Percentiles rank a stretch among this genome's conserved stretches.
phyloP scores from a whole-genome alignment of 1,140 invertebrate species.

The Holcopasites calliopsidis region DNA sequence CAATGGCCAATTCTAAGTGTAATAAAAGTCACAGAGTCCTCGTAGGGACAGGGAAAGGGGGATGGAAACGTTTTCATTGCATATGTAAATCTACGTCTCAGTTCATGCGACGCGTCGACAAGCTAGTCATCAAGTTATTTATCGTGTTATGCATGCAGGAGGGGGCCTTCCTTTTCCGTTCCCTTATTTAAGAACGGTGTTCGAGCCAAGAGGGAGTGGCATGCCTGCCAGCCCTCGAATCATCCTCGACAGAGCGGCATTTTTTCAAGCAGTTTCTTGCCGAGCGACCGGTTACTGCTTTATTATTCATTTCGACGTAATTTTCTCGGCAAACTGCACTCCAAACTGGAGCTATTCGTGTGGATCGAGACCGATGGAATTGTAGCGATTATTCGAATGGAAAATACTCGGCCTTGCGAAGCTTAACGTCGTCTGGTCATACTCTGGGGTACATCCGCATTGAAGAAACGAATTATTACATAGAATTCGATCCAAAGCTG shows the following conservation, averaged over 20 bases:
- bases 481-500: constrained; percentile 12
- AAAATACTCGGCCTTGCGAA: constrained; percentile 11
- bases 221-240: constrained; percentile 9
- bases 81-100: too few relatives aligned
- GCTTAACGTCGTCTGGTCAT: constrained; percentile 3
- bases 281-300: constrained; percentile 1
- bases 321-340: not conserved
- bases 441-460: not conserved
- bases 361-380: constrained; percentile 10
- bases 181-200: not conserved
- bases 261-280: constrained; percentile 8
- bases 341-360: not conserved
- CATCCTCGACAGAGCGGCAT: not conserved
- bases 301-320: constrained; percentile 23
- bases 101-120: constrained; percentile 11
- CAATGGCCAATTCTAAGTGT: too few relatives aligned
- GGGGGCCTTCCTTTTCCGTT: not conserved
- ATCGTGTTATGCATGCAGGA: constrained; percentile 24
- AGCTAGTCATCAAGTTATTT: constrained; percentile 11
- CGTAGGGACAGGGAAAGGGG: too few relatives aligned
- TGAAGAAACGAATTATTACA: constrained; percentile 13
- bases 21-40: too few relatives aligned
- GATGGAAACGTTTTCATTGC: too few relatives aligned
- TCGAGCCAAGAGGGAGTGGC: constrained; percentile 4
- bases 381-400: constrained; percentile 5